phyloP scores from a whole-genome alignment of 1,140 invertebrate species.

The Arion vulgaris region DNA sequence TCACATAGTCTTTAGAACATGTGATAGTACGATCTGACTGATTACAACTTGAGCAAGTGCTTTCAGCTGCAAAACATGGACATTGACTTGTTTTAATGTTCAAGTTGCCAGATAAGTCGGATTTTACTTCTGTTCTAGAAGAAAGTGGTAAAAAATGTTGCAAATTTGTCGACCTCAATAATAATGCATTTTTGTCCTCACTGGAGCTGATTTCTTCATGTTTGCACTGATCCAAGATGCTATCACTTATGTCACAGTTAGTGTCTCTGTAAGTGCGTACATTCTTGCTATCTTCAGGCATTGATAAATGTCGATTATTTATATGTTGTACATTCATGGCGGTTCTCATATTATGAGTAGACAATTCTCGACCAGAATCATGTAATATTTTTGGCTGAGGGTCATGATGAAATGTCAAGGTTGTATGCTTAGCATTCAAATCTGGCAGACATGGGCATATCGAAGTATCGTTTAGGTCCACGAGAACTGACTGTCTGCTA shows the following conservation, averaged over 20 bases:
- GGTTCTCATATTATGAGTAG: not conserved
- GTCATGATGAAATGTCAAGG: not conserved
- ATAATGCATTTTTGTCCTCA: not conserved
- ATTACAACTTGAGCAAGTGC: not conserved
- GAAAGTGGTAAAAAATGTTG: not conserved
- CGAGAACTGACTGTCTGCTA: not conserved
- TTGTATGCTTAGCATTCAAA: not conserved
- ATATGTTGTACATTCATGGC: not conserved
- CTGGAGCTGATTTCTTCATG: not conserved
- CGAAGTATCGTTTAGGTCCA: not conserved
- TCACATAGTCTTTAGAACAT: not conserved
- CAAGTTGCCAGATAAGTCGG: not conserved
- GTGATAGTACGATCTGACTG: not conserved
- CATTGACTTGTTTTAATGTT: not conserved
- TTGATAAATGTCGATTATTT: not conserved
- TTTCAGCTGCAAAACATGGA: not conserved
- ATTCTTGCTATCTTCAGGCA: not conserved
- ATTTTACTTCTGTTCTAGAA: not conserved
- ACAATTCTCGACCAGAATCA: not conserved
- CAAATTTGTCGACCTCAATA: not conserved
- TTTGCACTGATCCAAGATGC: not conserved
- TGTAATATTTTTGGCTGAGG: not conserved
- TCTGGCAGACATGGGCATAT: not conserved
- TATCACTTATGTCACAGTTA: not conserved
- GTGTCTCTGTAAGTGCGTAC: too few species aligned